phyloP scores from a whole-genome alignment of 2,113 vertebrate species.

The Tyrannus savana region DNA sequence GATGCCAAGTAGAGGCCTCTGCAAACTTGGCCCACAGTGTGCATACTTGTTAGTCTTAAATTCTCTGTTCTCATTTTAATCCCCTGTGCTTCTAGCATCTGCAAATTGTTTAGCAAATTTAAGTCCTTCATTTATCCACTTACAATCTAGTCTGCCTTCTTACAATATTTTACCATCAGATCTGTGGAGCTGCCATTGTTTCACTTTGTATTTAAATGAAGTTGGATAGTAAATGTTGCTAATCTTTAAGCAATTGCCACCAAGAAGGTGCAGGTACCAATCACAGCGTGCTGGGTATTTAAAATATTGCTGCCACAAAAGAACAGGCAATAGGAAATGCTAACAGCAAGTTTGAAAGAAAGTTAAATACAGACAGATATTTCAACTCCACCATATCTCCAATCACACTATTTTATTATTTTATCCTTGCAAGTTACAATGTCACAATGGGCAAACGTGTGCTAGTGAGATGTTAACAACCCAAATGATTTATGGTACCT shows the following conservation, averaged over 20 bases:
- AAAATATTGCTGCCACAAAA: neutral
- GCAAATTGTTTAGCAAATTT: conserved; percentile 50
- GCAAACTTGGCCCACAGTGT: conserved; percentile 3
- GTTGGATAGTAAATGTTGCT: neutral
- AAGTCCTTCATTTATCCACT: conserved; percentile 27
- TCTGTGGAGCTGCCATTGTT: neutral
- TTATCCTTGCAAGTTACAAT: neutral
- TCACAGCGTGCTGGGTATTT: neutral
- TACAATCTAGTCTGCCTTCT: neutral
- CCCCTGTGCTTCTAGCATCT: conserved; percentile 20
- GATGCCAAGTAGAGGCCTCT: conserved; percentile 57
- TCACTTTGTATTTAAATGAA: neutral
- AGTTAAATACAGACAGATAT: neutral
- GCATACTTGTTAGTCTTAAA: neutral
- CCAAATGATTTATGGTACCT: neutral
- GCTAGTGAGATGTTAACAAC: neutral
- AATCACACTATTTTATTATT: neutral
- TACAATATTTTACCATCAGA: neutral
- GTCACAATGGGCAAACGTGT: neutral
- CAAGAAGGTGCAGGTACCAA: neutral
- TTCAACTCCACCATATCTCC: neutral
- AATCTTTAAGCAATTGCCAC: neutral
- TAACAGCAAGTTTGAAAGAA: neutral
- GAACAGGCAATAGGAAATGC: neutral
- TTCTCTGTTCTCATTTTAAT: conserved; percentile 51